phyloP scores from a whole-genome alignment of 2,888 invertebrate genomes.

The Zaprionus lineosus region DNA sequence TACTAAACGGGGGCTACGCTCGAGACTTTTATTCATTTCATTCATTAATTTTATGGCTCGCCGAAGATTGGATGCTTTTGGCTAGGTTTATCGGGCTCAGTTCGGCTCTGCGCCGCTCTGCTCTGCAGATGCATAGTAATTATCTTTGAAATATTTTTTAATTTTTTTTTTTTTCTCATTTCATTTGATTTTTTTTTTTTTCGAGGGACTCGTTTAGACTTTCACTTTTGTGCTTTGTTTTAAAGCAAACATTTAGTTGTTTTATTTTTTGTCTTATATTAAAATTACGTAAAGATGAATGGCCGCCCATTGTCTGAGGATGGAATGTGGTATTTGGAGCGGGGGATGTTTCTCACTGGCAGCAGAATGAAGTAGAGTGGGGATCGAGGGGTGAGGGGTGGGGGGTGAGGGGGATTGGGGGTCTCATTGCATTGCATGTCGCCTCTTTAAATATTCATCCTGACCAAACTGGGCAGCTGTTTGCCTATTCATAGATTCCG shows the following conservation, averaged over 20 bases:
- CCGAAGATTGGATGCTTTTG: constrained; percentile 15
- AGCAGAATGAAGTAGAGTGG: no score
- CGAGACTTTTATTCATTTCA: constrained; percentile 50
- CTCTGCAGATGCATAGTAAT: constrained; percentile 55
- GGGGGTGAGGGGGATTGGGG: not conserved
- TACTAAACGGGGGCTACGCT: constrained; percentile 7
- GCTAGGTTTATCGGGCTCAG: no score
- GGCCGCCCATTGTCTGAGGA: constrained; percentile 65
- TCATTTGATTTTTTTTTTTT: constrained; percentile 13
- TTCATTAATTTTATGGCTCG: constrained; percentile 61
- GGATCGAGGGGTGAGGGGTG: no score
- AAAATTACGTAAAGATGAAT: constrained; percentile 77
- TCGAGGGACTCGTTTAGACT: constrained; percentile 46
- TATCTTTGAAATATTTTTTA: constrained; percentile 35
- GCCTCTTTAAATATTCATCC: constrained; percentile 29
- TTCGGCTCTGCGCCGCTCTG: not conserved
- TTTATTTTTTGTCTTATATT: constrained; percentile 38
- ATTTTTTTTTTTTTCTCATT: constrained; percentile 3
- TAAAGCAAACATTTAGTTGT: constrained; percentile 47
- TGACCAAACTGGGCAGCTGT: constrained; percentile 16
- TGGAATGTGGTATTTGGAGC: constrained; percentile 49
- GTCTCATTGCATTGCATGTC: no score
- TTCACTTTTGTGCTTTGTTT: constrained; percentile 74
- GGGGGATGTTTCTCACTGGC: constrained; percentile 42
- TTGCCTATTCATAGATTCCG: constrained; percentile 15